Evolutionary conservation across 2,888 invertebrate species (phyloP).

Genomic region (Phengaris arion): DNA sequence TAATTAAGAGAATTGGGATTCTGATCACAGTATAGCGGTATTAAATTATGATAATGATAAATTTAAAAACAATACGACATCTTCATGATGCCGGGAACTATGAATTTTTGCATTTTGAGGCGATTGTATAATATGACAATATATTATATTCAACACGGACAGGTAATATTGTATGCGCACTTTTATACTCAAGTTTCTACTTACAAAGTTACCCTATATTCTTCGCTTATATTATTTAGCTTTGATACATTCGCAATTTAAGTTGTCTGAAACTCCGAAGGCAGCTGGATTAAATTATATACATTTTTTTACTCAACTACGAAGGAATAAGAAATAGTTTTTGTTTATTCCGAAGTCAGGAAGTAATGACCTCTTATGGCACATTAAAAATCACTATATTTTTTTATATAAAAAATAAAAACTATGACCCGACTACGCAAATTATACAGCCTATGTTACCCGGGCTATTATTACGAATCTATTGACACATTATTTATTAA

Average conservation of each 20-base stretch:
- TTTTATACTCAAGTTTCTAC: slow-evolving; percentile 49
- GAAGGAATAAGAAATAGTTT: slow-evolving; percentile 44
- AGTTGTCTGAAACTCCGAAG: slow-evolving; percentile 70
- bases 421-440: no score
- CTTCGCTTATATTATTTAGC: slow-evolving; percentile 72
- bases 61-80: no score
- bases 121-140: slow-evolving; percentile 27
- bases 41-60: no score
- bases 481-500: no score
- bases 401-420: no score
- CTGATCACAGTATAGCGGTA: no score
- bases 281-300: slow-evolving; percentile 69
- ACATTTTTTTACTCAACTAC: slow-evolving; percentile 50
- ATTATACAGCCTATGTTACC: no score
- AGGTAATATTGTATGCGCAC: slow-evolving; percentile 33
- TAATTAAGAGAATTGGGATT: no score
- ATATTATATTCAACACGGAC: slow-evolving; percentile 5
- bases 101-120: background rate
- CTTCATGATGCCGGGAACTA: background rate
- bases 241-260: slow-evolving; percentile 77
- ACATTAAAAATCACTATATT: no score
- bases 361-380: no score
- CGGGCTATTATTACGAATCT: no score
- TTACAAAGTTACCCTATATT: slow-evolving; percentile 66
- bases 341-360: no score